A percentile compares a stretch with the other conserved stretches of the same genome.
Evolutionary conservation across 2,797 vertebrate genomes (phyloP).

Genomic region (Ciconia nigra): DNA sequence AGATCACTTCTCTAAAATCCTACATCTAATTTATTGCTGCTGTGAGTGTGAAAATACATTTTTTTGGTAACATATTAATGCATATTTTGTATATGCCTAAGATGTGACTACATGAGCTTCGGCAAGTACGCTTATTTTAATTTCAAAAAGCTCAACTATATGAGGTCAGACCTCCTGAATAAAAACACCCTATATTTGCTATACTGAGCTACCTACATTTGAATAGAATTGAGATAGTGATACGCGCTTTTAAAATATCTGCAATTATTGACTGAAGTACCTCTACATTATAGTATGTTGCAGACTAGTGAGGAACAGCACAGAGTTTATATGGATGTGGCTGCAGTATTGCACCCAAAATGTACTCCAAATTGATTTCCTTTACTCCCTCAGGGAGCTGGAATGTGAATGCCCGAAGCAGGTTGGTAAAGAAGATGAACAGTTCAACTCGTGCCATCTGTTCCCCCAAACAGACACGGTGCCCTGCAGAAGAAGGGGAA

Average conservation of each 20-base stretch:
- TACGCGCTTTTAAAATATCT: not conserved
- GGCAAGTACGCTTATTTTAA: not conserved
- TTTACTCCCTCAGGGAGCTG: slow-evolving; percentile 45
- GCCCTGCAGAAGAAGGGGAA: slow-evolving; percentile 17
- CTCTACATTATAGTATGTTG: not conserved
- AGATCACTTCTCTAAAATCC: not conserved
- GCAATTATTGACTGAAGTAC: not conserved
- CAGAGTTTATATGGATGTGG: slow-evolving; percentile 77
- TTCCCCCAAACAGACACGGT: slow-evolving; percentile 76
- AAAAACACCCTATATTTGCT: not conserved
- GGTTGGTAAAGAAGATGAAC: slow-evolving; percentile 68
- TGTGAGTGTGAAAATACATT: not conserved
- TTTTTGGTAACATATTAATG: not conserved
- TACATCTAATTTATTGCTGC: not conserved
- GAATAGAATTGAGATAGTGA: not conserved
- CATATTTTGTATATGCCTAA: not conserved
- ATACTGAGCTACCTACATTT: not conserved
- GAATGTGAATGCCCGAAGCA: slow-evolving; percentile 55
- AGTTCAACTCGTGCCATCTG: slow-evolving; percentile 81
- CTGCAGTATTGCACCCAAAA: slow-evolving; percentile 76
- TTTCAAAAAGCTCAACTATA: not conserved
- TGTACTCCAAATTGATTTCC: slow-evolving; percentile 43
- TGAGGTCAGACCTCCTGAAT: not conserved
- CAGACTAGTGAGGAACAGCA: slow-evolving; percentile 61
- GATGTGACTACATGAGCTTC: not conserved